A percentile compares a stretch with the other conserved stretches of the same genome.
Evolutionary conservation across 1,140 invertebrate genomes (phyloP).

Genomic region (Plutomurus gul): DNA sequence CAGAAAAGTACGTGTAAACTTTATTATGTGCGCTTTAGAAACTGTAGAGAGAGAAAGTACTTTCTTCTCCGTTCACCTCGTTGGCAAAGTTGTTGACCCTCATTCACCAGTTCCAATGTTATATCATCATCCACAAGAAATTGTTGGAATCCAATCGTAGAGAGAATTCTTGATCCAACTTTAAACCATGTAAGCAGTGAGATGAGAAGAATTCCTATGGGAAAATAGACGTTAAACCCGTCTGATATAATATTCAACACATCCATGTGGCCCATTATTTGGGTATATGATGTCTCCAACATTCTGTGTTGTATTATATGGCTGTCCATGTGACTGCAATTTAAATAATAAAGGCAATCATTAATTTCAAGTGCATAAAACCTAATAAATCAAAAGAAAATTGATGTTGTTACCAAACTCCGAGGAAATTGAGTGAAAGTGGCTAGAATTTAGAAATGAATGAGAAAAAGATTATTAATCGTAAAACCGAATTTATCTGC

Average conservation of each 20-base stretch:
- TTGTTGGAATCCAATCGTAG: slow-evolving; percentile 77
- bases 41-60: no score
- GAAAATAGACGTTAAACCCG: slow-evolving; percentile 99
- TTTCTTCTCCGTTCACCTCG: no score
- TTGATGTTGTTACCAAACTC: no score
- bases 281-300: slow-evolving; percentile 85
- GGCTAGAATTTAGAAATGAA: no score
- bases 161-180: slow-evolving; percentile 84
- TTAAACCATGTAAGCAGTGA: slow-evolving; percentile 95
- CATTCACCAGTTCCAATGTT: slow-evolving; percentile 88
- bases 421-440: slow-evolving; percentile 98
- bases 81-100: slow-evolving; percentile 77
- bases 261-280: slow-evolving; percentile 99
- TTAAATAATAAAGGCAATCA: no score
- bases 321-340: slow-evolving; percentile 97
- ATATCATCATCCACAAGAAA: slow-evolving; percentile 91
- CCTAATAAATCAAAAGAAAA: no score
- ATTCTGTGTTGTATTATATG: slow-evolving; percentile 84
- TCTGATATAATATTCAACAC: slow-evolving; percentile 95
- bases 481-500: no score
- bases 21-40: no score
- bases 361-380: no score
- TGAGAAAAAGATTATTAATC: no score
- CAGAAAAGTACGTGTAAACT: neutral
- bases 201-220: slow-evolving; percentile 91